These are phyloP conservation scores for Calvadosia cruxmelitensis DNA, from an alignment of 30 jellyfish, hydroid and myxozoan species.

Conservation along the genomic window DNA sequence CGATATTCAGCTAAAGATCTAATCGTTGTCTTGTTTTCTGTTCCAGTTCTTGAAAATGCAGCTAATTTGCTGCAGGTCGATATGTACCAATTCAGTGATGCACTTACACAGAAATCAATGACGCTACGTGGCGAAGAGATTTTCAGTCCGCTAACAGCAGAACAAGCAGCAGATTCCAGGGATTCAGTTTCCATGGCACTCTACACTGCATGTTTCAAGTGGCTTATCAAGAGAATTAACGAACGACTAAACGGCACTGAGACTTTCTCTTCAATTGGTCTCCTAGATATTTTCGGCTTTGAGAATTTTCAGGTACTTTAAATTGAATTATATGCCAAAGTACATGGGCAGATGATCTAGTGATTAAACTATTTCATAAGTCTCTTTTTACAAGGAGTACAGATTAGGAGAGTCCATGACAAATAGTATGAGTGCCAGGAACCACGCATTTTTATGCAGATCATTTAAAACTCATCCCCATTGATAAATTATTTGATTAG, in stretches of 20 bases:
- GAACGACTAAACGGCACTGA: constrained; percentile 42
- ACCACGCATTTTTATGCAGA: too few relatives aligned
- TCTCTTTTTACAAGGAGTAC: too few relatives aligned
- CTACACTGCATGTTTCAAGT: constrained; percentile 73
- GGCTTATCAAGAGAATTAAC: constrained; percentile 64
- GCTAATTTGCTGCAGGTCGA: constrained; percentile 76
- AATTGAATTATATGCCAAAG: too few relatives aligned
- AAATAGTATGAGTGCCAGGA: too few relatives aligned
- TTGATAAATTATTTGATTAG: too few relatives aligned
- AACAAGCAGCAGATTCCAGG: constrained; percentile 79
- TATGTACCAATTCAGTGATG: constrained; percentile 56
- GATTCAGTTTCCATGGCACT: constrained; percentile 91
- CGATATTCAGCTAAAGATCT: too few relatives aligned
- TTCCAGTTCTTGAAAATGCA: constrained; percentile 60
- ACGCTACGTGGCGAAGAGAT: constrained; percentile 80
- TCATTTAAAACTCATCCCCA: too few relatives aligned
- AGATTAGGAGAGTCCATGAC: too few relatives aligned
- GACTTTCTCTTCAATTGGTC: constrained; percentile 55
- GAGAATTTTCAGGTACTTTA: constrained; percentile 85
- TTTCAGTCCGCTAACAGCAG: constrained; percentile 87
- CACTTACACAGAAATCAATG: constrained; percentile 85
- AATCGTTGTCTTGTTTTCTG: not conserved
- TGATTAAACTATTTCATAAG: too few relatives aligned
- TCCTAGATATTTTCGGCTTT: constrained; percentile 83
- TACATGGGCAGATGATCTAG: too few relatives aligned